Percentiles rank a stretch among this genome's conserved stretches.
These are phyloP conservation scores for Caenorhabditis zanzibari DNA, from an alignment of 2,888 invertebrate genomes.

Conservation along the genomic window DNA sequence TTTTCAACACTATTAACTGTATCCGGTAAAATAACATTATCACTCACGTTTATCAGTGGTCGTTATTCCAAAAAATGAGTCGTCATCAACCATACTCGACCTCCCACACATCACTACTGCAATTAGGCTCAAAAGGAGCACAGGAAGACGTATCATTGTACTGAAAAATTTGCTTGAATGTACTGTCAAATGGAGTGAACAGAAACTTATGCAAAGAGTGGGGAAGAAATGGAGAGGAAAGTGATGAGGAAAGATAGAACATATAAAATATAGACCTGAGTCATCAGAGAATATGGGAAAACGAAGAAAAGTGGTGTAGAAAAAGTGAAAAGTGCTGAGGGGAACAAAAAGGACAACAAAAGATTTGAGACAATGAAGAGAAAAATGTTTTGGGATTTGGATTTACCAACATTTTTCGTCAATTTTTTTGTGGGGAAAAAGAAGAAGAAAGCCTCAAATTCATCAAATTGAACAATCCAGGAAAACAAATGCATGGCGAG, in stretches of 20 bases:
- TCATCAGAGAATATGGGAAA: slow-evolving; percentile 27
- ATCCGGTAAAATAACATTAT: not conserved
- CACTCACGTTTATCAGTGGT: slow-evolving; percentile 58
- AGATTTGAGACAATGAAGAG: slow-evolving; percentile 50
- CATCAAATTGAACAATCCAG: slow-evolving; percentile 3
- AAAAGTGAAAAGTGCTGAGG: slow-evolving; percentile 53
- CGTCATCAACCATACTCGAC: slow-evolving; percentile 37
- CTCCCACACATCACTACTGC: slow-evolving; percentile 22
- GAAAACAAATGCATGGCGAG: slow-evolving; percentile 54
- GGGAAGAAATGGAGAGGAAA: not conserved
- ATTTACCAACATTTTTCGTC: slow-evolving; percentile 1
- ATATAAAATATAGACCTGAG: slow-evolving; percentile 40
- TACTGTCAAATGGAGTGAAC: not conserved
- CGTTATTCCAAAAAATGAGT: slow-evolving; percentile 57
- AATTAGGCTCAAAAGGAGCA: slow-evolving; percentile 10
- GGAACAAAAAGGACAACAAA: slow-evolving; percentile 33
- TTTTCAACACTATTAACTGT: not conserved
- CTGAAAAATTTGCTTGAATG: not conserved
- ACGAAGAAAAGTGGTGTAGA: slow-evolving; percentile 23
- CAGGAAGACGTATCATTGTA: slow-evolving; percentile 26
- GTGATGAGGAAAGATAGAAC: slow-evolving; percentile 6
- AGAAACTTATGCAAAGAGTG: slow-evolving; percentile 13
- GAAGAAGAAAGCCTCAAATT: not conserved
- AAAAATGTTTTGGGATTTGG: slow-evolving; percentile 3
- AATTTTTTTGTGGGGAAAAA: not conserved